These are phyloP conservation scores for Notodromas monacha DNA, from an alignment of 2,888 invertebrate species.

Conservation along the genomic window DNA sequence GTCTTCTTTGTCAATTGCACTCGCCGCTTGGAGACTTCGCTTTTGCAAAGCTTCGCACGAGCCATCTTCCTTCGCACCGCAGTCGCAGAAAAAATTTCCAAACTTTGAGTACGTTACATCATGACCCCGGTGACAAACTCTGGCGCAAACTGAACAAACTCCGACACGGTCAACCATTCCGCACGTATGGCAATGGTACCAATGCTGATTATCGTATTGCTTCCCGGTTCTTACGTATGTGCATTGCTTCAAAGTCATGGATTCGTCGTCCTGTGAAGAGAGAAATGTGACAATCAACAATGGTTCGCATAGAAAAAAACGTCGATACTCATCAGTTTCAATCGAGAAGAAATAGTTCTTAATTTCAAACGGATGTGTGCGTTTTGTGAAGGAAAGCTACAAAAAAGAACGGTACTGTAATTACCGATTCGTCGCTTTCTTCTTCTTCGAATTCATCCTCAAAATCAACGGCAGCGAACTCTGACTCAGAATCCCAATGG, in stretches of 20 bases:
- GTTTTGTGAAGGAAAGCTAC: not conserved
- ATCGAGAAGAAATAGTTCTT: too few species aligned
- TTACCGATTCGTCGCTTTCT: slow-evolving; percentile 56
- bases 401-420: slow-evolving; percentile 10
- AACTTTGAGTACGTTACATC: slow-evolving; percentile 90
- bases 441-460: slow-evolving; percentile 69
- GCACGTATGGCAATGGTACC: slow-evolving; percentile 98
- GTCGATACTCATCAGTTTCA: too few species aligned
- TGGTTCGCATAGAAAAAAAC: too few species aligned
- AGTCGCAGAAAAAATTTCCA: slow-evolving; percentile 97
- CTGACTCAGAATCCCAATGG: too few species aligned
- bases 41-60: slow-evolving; percentile 25
- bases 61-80: slow-evolving; percentile 75
- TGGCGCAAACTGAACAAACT: slow-evolving; percentile 84
- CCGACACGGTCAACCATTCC: slow-evolving; percentile 94
- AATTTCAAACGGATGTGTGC: too few species aligned
- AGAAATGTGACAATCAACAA: too few species aligned
- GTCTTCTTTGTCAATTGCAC: too few species aligned
- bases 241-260: slow-evolving; percentile 60
- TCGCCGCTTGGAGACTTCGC: too few species aligned
- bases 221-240: slow-evolving; percentile 87
- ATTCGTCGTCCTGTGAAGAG: slow-evolving; percentile 70
- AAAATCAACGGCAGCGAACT: too few species aligned
- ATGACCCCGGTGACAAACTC: slow-evolving; percentile 83
- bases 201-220: slow-evolving; percentile 84